phyloP scores from a whole-genome alignment of 2,888 invertebrate species.

The Sesia bembeciformis region DNA sequence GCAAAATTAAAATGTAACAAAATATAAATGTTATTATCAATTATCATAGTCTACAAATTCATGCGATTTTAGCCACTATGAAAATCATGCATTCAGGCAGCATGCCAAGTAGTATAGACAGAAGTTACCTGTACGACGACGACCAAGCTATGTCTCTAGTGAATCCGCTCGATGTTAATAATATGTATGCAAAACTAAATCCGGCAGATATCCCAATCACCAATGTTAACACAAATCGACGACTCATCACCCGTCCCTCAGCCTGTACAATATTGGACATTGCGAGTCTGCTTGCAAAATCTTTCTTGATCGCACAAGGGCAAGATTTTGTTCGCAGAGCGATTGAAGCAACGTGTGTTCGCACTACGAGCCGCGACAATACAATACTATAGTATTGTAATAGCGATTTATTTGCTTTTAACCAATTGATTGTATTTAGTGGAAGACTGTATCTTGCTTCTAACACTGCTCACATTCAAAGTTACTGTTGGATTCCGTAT shows the following conservation, averaged over 20 bases:
- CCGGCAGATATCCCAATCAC: constrained; percentile 83
- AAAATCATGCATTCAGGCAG: constrained; percentile 14
- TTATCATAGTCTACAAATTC: neutral
- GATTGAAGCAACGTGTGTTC: neutral
- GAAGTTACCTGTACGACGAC: constrained; percentile 61
- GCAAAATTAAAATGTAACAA: too few relatives aligned
- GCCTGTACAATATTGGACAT: constrained; percentile 39
- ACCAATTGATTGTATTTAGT: too few relatives aligned
- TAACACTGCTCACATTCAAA: too few relatives aligned
- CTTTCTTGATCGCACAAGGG: neutral
- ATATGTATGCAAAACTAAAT: constrained; percentile 84
- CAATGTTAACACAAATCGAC: constrained; percentile 81
- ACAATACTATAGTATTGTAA: neutral
- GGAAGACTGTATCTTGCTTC: too few relatives aligned
- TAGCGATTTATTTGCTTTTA: neutral
- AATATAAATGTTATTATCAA: neutral
- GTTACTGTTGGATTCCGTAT: too few relatives aligned
- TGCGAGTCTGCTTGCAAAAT: constrained; percentile 1
- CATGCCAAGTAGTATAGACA: constrained; percentile 24
- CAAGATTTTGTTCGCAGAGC: neutral
- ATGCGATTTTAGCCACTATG: neutral
- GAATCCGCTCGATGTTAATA: constrained; percentile 75
- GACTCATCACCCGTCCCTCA: constrained; percentile 74
- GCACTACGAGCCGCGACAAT: neutral
- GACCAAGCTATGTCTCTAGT: constrained; percentile 55